phyloP scores from a whole-genome alignment of 2,797 vertebrate species.

The Pipistrellus nathusii region DNA sequence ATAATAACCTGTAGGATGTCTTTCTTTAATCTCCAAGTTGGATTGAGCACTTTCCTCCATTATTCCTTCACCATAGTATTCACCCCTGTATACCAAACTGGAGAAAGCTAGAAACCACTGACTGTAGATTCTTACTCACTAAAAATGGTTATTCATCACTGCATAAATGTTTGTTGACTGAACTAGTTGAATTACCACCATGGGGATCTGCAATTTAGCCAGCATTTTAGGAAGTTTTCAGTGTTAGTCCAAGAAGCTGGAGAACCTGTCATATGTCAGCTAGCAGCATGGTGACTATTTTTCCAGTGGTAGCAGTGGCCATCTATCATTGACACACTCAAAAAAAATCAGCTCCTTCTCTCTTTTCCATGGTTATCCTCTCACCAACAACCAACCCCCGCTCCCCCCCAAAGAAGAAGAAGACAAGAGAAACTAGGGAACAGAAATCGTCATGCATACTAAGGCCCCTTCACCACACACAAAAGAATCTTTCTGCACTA shows the following conservation, averaged over 20 bases:
- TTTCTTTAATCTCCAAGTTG: conserved; percentile 1
- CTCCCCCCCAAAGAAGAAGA: background rate
- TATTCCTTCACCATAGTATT: background rate
- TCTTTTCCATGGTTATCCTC: background rate
- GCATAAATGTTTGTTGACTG: background rate
- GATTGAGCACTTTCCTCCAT: background rate
- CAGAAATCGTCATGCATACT: background rate
- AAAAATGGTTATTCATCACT: background rate
- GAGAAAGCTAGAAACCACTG: background rate
- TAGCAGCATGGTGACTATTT: background rate
- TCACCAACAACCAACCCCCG: background rate
- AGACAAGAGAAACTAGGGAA: background rate
- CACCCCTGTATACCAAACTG: background rate
- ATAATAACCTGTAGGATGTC: background rate
- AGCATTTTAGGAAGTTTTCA: background rate
- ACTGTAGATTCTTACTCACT: background rate
- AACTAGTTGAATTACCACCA: background rate
- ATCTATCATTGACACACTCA: background rate
- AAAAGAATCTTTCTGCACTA: background rate
- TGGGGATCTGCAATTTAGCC: background rate
- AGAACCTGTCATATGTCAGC: background rate
- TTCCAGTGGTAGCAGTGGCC: background rate
- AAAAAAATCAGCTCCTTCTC: background rate
- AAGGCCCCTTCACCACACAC: background rate
- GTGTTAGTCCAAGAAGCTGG: background rate